Percentiles rank a stretch among this genome's conserved stretches.
phyloP scores from a whole-genome alignment of 2,888 invertebrate species.

The Tethea ocularis region DNA sequence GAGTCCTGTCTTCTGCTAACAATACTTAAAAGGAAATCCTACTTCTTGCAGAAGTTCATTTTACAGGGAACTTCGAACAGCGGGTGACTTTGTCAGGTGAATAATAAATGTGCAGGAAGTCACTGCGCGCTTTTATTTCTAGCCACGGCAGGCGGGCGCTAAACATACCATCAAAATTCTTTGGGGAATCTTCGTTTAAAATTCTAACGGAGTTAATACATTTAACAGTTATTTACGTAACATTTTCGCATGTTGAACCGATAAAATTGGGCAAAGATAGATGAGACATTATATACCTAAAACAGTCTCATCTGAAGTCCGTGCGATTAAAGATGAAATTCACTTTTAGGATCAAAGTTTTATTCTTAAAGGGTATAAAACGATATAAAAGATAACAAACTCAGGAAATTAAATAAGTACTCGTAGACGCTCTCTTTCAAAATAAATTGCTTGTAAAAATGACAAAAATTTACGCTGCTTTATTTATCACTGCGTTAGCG shows the following conservation, averaged over 20 bases:
- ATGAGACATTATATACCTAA: neutral
- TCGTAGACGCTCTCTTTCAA: constrained; percentile 9
- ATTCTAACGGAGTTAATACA: constrained; percentile 23
- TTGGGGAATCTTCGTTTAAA: neutral
- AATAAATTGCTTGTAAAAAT: constrained; percentile 10
- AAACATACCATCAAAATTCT: neutral
- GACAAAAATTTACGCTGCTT: neutral
- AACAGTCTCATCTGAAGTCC: neutral
- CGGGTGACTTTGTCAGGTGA: constrained; percentile 68
- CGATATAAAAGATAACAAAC: constrained; percentile 6
- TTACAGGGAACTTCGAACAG: constrained; percentile 61
- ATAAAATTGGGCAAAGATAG: neutral
- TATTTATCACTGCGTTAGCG: neutral
- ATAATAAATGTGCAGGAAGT: constrained; percentile 68
- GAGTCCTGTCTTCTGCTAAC: constrained; percentile 41
- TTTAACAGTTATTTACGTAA: constrained; percentile 22
- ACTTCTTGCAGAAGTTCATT: constrained; percentile 40
- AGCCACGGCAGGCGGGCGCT: constrained; percentile 31
- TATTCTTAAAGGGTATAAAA: constrained; percentile 12
- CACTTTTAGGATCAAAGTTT: constrained; percentile 9
- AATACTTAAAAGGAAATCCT: constrained; percentile 60
- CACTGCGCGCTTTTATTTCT: constrained; percentile 56
- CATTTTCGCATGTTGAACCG: neutral
- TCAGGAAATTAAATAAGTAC: constrained; percentile 18
- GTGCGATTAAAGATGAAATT: neutral